These are phyloP conservation scores for Bombus haemorrhoidalis DNA, from an alignment of 1,140 invertebrate genomes.

Conservation along the genomic window DNA sequence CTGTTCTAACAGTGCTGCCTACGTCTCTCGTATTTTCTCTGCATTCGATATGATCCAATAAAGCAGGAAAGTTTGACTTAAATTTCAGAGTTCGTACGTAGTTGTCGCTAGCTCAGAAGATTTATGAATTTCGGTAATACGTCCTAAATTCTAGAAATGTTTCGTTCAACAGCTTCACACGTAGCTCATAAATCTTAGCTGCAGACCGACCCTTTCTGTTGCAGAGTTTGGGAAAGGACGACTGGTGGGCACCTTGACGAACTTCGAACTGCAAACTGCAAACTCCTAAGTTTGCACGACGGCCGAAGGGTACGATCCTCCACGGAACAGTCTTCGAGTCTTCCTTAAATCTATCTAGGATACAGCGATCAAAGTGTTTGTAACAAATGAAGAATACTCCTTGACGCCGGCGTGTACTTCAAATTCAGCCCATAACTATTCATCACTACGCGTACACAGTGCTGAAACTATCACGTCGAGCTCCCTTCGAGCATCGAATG, in stretches of 20 bases:
- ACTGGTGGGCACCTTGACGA: constrained; percentile 25
- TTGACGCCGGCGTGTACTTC: neutral
- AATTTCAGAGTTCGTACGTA: neutral
- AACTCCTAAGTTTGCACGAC: neutral
- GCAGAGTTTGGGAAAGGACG: constrained; percentile 18
- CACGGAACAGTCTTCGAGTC: neutral
- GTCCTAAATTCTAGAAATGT: constrained; percentile 3
- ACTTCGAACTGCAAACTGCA: constrained; percentile 14
- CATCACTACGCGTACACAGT: neutral
- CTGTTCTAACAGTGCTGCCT: neutral
- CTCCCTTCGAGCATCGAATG: neutral
- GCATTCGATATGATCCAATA: neutral
- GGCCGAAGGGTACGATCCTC: neutral
- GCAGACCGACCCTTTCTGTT: constrained; percentile 43
- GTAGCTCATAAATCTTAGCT: constrained; percentile 39
- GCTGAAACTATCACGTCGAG: neutral
- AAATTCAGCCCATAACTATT: neutral
- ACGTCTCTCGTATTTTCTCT: neutral
- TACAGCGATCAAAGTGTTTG: neutral
- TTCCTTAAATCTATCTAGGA: neutral
- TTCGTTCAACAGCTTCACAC: neutral
- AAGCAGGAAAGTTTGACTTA: neutral
- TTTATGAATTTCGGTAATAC: constrained; percentile 27
- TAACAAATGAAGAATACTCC: constrained; percentile 10
- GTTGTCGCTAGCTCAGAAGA: neutral